A percentile compares a stretch with the other conserved stretches of the same genome.
Conservation (phyloP, 2,113 vertebrate genomes). For the Mormoops blainvillei region DNA sequence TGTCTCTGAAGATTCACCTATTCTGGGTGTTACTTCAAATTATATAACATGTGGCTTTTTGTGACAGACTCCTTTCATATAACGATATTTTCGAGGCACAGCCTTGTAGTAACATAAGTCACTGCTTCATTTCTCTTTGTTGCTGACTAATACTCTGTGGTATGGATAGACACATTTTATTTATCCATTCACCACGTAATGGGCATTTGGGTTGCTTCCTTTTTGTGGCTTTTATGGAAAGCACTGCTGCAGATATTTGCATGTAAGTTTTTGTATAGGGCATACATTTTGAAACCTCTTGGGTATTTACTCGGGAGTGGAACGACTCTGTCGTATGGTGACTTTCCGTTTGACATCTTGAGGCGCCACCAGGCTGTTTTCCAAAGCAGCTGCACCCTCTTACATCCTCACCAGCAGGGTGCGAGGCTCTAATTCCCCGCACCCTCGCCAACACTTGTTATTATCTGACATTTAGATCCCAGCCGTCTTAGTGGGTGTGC, state of each 20-base stretch:
- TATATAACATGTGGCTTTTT: background rate
- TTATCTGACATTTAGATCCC: background rate
- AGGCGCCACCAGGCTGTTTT: background rate
- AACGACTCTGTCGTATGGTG: background rate
- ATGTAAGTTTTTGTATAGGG: background rate
- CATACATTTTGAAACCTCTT: background rate
- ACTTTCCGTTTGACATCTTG: background rate
- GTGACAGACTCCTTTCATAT: background rate
- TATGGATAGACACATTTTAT: background rate
- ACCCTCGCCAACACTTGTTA: background rate
- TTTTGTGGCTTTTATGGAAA: background rate
- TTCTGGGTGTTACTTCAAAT: background rate
- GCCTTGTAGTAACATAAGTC: background rate
- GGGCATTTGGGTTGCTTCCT: background rate
- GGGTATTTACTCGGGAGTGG: background rate
- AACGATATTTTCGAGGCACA: background rate
- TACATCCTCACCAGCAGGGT: fast-evolving
- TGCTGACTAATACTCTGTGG: background rate
- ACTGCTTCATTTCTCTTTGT: background rate
- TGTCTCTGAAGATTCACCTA: background rate
- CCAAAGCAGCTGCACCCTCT: background rate
- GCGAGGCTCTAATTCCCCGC: background rate
- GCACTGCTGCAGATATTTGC: background rate
- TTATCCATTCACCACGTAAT: background rate
- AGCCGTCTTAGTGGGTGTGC: background rate